Evolutionary conservation across 2,888 invertebrate species (phyloP), one percentile per base, ranked within the genome.

Genomic region (Encarsia formosa): DNA sequence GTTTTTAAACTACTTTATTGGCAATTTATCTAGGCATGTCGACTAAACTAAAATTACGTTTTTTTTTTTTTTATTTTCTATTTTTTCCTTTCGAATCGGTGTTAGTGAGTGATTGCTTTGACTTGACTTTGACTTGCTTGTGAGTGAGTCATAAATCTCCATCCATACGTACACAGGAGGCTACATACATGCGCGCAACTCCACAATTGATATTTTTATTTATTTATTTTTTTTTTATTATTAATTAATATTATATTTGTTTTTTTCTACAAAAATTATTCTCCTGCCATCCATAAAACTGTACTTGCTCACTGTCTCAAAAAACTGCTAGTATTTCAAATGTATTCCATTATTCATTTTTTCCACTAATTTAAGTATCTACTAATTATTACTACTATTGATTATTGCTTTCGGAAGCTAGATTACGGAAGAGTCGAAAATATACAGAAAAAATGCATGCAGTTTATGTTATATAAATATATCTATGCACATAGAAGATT

Each of bases 1-100:
- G 69, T 73, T 73, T 72, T 70, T 67, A 65, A 65, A 71, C 74
- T 74, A 74, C 74, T 74, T 74, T 74, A 74, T 73, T 74, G 73
- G 74, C 74, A 72, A 71, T 71, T 71, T 67, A 62, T 70, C 73
- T 73, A 73, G 68, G 73, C 73, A 72, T 71, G 52, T 57, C 65
- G 61, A 71, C 72, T 73, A 73, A 72, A 69, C 69, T 74, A 69
- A 65, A n/a, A 64, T 66, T 71, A 70, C 68, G 67, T 67, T 70
- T 63, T 58, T 65, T 52, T 46, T 46, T 49, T 70, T 63, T 58
- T 65, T 52, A 40, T 46, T 49, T n/a, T n/a, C n/a, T n/a, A n/a
- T n/a, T n/a, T n/a, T n/a, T n/a, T n/a, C n/a, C n/a, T n/a, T 40
- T 60, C 64, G 64, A 65, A 66, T 66, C 63, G 62, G 63, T 65